Conservation (phyloP, 2,797 vertebrate genomes). For the Tenualosa thibaudeaui region DNA sequence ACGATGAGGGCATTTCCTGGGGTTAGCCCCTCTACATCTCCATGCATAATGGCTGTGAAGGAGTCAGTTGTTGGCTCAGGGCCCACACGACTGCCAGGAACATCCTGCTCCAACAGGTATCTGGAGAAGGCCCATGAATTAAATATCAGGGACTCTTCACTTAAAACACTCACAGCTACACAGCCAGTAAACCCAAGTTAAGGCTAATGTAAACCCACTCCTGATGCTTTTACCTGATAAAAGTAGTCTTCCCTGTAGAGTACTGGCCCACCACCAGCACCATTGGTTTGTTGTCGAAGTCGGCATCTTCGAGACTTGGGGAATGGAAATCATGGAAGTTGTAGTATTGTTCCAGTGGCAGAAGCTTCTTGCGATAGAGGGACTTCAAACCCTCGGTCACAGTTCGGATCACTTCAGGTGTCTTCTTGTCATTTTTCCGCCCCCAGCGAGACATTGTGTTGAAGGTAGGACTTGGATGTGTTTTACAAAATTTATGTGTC, state of each 20-base stretch:
- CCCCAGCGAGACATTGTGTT: slow-evolving; percentile 90
- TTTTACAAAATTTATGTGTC: slow-evolving; percentile 42
- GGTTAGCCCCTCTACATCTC: slow-evolving; percentile 83
- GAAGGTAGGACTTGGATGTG: not conserved
- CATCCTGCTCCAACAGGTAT: slow-evolving; percentile 91
- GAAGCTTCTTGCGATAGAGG: slow-evolving; percentile 85
- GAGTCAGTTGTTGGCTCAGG: slow-evolving; percentile 93
- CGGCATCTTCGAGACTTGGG: slow-evolving; percentile 84
- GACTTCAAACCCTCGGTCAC: slow-evolving; percentile 91
- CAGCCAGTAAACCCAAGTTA: not conserved
- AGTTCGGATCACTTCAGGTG: slow-evolving; percentile 87
- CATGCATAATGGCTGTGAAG: slow-evolving; percentile 93
- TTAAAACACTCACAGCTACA: not conserved
- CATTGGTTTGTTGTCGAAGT: slow-evolving; percentile 95
- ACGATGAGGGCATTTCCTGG: slow-evolving; percentile 92
- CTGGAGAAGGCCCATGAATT: slow-evolving; percentile 55
- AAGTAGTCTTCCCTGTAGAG: slow-evolving; percentile 92
- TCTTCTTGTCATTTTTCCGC: slow-evolving; percentile 83
- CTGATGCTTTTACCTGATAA: slow-evolving; percentile 77
- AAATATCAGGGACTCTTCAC: not conserved
- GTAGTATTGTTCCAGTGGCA: slow-evolving; percentile 89
- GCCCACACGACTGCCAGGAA: slow-evolving; percentile 88
- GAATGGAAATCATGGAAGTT: slow-evolving; percentile 92
- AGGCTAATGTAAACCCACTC: not conserved
- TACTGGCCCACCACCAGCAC: slow-evolving; percentile 93